These are phyloP conservation scores for Amphiprion ocellaris DNA, from an alignment of 2,113 vertebrate species.

Conservation along the genomic window DNA sequence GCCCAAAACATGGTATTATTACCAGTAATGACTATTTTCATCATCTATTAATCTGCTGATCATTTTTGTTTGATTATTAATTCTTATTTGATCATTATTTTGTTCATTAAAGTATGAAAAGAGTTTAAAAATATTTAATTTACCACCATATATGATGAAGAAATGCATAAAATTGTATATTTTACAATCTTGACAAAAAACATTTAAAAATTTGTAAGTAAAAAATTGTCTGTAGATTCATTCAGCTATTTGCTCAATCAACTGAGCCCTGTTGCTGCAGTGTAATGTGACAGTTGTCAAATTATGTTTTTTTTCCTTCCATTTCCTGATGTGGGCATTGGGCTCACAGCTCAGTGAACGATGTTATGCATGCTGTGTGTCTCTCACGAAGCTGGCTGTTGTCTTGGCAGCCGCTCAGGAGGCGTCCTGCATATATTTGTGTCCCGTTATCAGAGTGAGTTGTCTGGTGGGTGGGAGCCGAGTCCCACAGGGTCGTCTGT, in stretches of 20 bases:
- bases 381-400: constrained; percentile 14
- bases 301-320: background rate
- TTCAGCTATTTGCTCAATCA: constrained; percentile 1
- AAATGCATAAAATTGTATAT: too few species aligned
- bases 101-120: too few species aligned
- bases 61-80: background rate
- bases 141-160: too few species aligned
- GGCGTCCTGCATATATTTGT: constrained; percentile 59
- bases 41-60: too few species aligned
- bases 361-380: constrained; percentile 10
- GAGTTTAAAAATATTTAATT: too few species aligned
- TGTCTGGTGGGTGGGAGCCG: constrained; percentile 48
- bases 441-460: constrained; percentile 63
- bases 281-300: background rate
- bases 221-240: background rate
- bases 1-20: too few species aligned
- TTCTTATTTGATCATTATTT: background rate
- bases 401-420: constrained; percentile 40
- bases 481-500: constrained; percentile 36
- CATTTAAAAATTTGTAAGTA: background rate
- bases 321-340: background rate
- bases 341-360: background rate
- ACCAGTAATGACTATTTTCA: too few species aligned
- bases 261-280: background rate
- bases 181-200: too few species aligned